A percentile compares a stretch with the other conserved stretches of the same genome.
Conservation (phyloP, 2,797 vertebrate species). For the Etheostoma nigrum region DNA sequence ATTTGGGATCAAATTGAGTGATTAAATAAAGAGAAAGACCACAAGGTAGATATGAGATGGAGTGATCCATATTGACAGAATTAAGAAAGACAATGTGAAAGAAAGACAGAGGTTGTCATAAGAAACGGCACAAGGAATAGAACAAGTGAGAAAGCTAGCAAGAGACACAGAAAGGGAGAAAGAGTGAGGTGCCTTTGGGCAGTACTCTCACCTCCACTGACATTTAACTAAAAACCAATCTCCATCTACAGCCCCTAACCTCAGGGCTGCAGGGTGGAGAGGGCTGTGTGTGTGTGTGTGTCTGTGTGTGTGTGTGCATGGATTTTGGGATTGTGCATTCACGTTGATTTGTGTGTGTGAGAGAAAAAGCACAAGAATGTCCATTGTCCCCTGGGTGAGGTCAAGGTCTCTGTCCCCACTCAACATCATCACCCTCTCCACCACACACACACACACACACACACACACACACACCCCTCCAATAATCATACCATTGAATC, state of each 20-base stretch:
- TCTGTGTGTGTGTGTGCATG: constrained; percentile 53
- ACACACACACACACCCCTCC: constrained; percentile 35
- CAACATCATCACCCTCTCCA: constrained; percentile 63
- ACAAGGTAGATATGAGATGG: not conserved
- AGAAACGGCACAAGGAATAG: constrained; percentile 24
- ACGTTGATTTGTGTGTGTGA: constrained; percentile 14
- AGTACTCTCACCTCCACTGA: constrained; percentile 87
- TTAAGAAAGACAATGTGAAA: constrained; percentile 8
- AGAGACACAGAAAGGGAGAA: constrained; percentile 48
- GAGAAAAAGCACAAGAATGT: constrained; percentile 44
- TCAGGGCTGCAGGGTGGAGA: constrained; percentile 71
- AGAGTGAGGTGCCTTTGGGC: constrained; percentile 73
- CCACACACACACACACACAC: constrained; percentile 47
- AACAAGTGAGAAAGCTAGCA: constrained; percentile 52
- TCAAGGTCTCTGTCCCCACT: constrained; percentile 75
- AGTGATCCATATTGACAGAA: not conserved
- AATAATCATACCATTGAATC: constrained; percentile 92
- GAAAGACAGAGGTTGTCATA: constrained; percentile 39
- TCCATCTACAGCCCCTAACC: constrained; percentile 81
- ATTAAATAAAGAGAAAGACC: not conserved
- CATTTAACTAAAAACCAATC: constrained; percentile 91
- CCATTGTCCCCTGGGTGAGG: constrained; percentile 76
- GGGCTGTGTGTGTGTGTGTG: constrained; percentile 40
- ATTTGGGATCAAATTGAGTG: not conserved
- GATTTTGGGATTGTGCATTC: constrained; percentile 32